Percentiles rank a stretch among this genome's conserved stretches.
Evolutionary conservation across 1,140 invertebrate species (phyloP).

Genomic region (Berghia stephanieae): DNA sequence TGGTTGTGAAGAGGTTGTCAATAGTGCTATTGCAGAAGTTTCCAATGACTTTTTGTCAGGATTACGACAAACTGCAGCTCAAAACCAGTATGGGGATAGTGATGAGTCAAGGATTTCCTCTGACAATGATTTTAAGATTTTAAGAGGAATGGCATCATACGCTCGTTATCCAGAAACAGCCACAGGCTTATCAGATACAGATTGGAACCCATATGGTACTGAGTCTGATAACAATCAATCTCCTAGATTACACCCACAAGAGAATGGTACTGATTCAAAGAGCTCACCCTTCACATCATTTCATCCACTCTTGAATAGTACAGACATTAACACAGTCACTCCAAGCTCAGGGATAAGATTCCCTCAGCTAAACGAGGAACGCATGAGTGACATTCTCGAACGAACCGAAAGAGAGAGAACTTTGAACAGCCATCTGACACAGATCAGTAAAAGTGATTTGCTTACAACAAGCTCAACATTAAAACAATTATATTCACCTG

Average conservation of each 20-base stretch:
- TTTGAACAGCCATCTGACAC: neutral
- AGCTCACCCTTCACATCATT: slow-evolving; percentile 3
- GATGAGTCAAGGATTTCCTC: slow-evolving; percentile 38
- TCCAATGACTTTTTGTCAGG: slow-evolving; percentile 42
- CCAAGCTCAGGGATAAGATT: slow-evolving; percentile 4
- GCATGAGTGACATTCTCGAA: neutral
- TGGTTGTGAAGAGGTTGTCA: slow-evolving; percentile 33
- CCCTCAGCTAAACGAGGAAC: neutral
- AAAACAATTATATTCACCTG: too few relatives aligned
- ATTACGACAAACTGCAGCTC: slow-evolving; percentile 10
- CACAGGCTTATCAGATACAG: slow-evolving; percentile 40
- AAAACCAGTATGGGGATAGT: slow-evolving; percentile 27
- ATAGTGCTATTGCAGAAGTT: slow-evolving; percentile 39
- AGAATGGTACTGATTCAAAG: neutral
- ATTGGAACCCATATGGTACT: slow-evolving; percentile 45
- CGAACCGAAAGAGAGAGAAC: neutral
- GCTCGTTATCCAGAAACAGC: slow-evolving; percentile 41
- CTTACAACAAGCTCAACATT: too few relatives aligned
- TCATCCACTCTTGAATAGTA: slow-evolving; percentile 35
- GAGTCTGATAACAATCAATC: slow-evolving; percentile 43
- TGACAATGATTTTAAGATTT: slow-evolving; percentile 32
- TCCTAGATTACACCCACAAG: slow-evolving; percentile 23
- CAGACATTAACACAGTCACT: slow-evolving; percentile 5
- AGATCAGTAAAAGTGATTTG: neutral
- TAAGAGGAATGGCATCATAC: slow-evolving; percentile 11